Evolutionary conservation across 2,797 vertebrate genomes (phyloP).

Genomic region (Poeciliopsis infans): DNA sequence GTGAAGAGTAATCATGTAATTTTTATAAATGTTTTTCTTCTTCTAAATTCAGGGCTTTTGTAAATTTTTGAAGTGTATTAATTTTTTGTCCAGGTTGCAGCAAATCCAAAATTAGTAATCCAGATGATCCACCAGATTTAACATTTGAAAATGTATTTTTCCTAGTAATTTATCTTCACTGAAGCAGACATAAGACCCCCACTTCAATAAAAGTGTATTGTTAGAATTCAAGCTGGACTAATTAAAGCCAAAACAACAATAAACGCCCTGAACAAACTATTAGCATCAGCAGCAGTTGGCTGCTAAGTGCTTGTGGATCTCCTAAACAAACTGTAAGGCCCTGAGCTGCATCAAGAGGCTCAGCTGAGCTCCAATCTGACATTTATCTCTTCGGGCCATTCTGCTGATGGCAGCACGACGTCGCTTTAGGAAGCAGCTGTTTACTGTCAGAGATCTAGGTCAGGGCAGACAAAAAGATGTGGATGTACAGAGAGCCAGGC

Average conservation of each 20-base stretch:
- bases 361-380: conserved; percentile 83
- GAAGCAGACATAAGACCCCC: background rate
- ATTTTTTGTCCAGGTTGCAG: background rate
- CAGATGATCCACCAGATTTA: background rate
- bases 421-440: conserved; percentile 83
- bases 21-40: no score
- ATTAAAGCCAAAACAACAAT: conserved; percentile 23
- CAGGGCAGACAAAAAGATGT: conserved; percentile 65
- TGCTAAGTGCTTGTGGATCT: conserved; percentile 66
- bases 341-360: conserved; percentile 79
- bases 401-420: conserved; percentile 82
- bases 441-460: conserved; percentile 90
- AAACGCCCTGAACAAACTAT: background rate
- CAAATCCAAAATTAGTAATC: background rate
- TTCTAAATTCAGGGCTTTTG: no score
- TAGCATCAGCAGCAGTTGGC: conserved; percentile 48
- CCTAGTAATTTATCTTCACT: background rate
- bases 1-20: no score
- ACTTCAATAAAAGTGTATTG: background rate
- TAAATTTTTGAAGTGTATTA: no score
- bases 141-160: background rate
- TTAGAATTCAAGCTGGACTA: conserved; percentile 20
- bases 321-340: conserved; percentile 72
- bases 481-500: conserved; percentile 17
- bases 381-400: conserved; percentile 84